A percentile compares a stretch with the other conserved stretches of the same genome.
phyloP scores from a whole-genome alignment of 2,888 invertebrate species.

The Phaonia tiefii region DNA sequence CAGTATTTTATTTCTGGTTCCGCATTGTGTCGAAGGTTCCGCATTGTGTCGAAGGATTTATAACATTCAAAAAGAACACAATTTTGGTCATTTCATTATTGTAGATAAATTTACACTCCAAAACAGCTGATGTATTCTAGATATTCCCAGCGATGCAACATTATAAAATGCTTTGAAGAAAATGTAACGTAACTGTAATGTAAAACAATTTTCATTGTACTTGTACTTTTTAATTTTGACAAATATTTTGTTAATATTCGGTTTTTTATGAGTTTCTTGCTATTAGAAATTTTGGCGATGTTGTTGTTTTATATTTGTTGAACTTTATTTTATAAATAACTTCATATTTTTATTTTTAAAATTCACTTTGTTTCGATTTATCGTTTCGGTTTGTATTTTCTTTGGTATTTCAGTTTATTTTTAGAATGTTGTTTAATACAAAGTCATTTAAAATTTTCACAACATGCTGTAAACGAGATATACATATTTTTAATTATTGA shows the following conservation, averaged over 20 bases:
- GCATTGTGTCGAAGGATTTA: slow-evolving; percentile 19
- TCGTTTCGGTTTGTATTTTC: not conserved
- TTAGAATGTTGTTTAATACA: slow-evolving; percentile 15
- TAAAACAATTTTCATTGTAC: not conserved
- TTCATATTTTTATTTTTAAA: slow-evolving; percentile 7
- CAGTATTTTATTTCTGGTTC: too few relatives aligned
- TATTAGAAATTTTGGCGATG: not conserved
- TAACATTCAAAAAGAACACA: not conserved
- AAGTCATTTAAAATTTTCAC: not conserved
- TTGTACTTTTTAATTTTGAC: not conserved
- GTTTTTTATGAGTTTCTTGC: not conserved
- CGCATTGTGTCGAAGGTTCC: not conserved
- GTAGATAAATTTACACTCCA: not conserved
- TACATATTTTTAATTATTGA: too few relatives aligned
- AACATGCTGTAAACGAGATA: slow-evolving; percentile 16
- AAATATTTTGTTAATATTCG: not conserved
- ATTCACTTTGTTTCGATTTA: not conserved
- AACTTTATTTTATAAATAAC: slow-evolving; percentile 14
- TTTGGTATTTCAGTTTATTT: not conserved
- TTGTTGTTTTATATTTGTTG: not conserved
- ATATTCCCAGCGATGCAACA: too few relatives aligned
- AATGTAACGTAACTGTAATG: not conserved
- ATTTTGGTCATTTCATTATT: not conserved
- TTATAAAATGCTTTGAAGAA: not conserved
- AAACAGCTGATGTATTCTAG: slow-evolving; percentile 27